A percentile compares a stretch with the other conserved stretches of the same genome.
Evolutionary conservation across 2,113 vertebrate species (phyloP).

Genomic region (Anoura caudifer): DNA sequence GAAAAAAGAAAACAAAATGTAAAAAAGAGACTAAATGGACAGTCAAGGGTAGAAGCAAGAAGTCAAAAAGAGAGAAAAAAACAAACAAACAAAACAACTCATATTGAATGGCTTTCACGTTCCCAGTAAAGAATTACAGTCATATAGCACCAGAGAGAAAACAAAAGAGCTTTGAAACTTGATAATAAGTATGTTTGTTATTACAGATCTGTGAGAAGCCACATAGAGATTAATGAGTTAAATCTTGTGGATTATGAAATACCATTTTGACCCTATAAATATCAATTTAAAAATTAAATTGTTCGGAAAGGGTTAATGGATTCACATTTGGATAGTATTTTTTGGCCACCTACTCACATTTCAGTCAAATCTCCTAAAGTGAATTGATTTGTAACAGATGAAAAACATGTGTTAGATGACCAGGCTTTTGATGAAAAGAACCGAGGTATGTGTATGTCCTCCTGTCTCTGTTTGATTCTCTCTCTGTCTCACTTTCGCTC

Average conservation of each 20-base stretch:
- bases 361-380: neutral
- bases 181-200: neutral
- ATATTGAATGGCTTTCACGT: neutral
- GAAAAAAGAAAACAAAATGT: neutral
- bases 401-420: no score
- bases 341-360: neutral
- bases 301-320: neutral
- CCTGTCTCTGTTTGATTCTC: neutral
- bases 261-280: neutral
- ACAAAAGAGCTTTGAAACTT: neutral
- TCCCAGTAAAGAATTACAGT: neutral
- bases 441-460: neutral
- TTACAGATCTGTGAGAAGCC: neutral
- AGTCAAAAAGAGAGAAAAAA: neutral
- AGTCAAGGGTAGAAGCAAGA: neutral
- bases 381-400: neutral
- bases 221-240: neutral
- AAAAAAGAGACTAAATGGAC: neutral
- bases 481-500: neutral
- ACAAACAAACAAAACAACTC: no score
- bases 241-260: neutral
- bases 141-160: neutral
- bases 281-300: neutral
- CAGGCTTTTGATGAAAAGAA: neutral
- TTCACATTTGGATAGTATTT: neutral